Conservation (phyloP, 2,797 vertebrate species). For the Cyclura pinguis region DNA sequence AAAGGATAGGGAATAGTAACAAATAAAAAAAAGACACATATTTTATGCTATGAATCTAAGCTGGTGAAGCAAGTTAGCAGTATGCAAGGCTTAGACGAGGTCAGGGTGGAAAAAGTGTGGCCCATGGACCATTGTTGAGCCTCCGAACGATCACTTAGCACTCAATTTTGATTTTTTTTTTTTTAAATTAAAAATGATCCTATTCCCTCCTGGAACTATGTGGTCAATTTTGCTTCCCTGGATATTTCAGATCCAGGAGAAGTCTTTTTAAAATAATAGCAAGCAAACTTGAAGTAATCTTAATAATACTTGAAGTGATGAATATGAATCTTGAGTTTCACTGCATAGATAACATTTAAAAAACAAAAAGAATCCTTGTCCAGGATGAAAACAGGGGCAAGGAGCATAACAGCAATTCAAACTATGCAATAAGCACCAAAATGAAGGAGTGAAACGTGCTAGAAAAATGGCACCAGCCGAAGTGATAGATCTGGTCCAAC, state of each 20-base stretch:
- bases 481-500: too few relatives aligned
- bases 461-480: too few relatives aligned
- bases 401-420: too few relatives aligned
- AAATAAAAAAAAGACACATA: not conserved
- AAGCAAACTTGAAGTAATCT: not conserved
- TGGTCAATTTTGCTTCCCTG: too few relatives aligned
- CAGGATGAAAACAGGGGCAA: not conserved
- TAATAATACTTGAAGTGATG: not conserved
- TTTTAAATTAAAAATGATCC: too few relatives aligned
- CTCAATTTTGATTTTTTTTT: too few relatives aligned
- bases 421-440: not conserved
- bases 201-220: too few relatives aligned
- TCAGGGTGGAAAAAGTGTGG: not conserved
- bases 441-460: not conserved
- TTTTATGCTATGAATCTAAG: not conserved
- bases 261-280: too few relatives aligned
- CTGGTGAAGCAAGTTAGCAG: not conserved
- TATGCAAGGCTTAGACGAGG: not conserved
- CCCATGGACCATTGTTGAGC: too few relatives aligned
- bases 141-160: too few relatives aligned
- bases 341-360: not conserved
- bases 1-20: not conserved
- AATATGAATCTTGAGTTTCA: not conserved
- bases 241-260: not conserved
- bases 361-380: not conserved